These are phyloP conservation scores for Poeciliopsis presidionis DNA, from an alignment of 2,797 vertebrate species.

Conservation along the genomic window DNA sequence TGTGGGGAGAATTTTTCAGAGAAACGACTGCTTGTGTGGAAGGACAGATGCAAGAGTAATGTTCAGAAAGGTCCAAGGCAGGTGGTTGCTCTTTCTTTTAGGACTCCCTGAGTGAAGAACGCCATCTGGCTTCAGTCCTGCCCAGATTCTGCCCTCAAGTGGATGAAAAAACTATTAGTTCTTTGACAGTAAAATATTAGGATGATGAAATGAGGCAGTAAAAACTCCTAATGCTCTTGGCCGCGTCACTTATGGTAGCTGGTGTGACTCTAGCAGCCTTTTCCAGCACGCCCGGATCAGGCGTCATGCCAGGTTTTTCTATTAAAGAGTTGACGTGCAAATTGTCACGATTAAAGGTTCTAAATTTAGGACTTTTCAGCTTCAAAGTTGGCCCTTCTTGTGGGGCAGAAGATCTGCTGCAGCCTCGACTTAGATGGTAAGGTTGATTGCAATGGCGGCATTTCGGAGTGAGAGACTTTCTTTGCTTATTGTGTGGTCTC, in stretches of 20 bases:
- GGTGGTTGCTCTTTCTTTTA: conserved; percentile 35
- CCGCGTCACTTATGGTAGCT: conserved; percentile 57
- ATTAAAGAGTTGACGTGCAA: conserved; percentile 62
- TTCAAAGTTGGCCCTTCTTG: conserved; percentile 68
- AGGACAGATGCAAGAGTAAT: conserved; percentile 30
- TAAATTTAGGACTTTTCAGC: conserved; percentile 66
- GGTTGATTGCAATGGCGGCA: conserved; percentile 68
- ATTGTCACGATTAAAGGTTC: conserved; percentile 70
- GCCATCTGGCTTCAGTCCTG: conserved; percentile 21
- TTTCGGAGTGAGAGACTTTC: conserved; percentile 65
- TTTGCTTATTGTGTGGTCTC: conserved; percentile 78
- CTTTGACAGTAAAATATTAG: conserved; percentile 45
- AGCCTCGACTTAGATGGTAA: conserved; percentile 56
- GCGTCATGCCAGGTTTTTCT: conserved; percentile 56
- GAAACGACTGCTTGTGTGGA: conserved; percentile 51
- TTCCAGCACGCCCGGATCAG: conserved; percentile 55
- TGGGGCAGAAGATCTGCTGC: conserved; percentile 50
- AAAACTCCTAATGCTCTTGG: conserved; percentile 56
- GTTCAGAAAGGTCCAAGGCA: conserved; percentile 27
- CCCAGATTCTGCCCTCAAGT: conserved; percentile 73
- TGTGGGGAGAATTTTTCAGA: conserved; percentile 57
- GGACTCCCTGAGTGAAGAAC: conserved; percentile 26
- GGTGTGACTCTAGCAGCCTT: conserved; percentile 61
- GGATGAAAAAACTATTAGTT: conserved; percentile 43
- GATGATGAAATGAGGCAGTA: conserved; percentile 59